A percentile compares a stretch with the other conserved stretches of the same genome.
Evolutionary conservation across 2,797 vertebrate genomes (phyloP).

Genomic region (Dicrostonyx torquatus): DNA sequence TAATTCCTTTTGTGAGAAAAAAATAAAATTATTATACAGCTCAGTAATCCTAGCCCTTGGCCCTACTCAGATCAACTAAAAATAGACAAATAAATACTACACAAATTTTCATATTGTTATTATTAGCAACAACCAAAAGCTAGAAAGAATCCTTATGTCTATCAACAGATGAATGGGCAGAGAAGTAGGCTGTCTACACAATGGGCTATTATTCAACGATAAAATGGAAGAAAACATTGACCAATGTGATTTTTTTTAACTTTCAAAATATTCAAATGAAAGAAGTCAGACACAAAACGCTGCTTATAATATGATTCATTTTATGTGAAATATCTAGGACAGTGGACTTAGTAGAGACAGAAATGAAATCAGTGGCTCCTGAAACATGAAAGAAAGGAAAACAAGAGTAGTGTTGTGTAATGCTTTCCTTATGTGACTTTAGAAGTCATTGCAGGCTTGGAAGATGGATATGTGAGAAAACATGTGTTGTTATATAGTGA

Average conservation of each 20-base stretch:
- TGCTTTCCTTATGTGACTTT: neutral
- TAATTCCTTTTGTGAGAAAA: neutral
- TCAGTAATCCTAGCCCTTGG: neutral
- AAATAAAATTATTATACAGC: neutral
- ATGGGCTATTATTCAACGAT: neutral
- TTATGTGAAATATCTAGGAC: neutral
- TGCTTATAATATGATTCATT: neutral
- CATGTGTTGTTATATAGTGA: neutral
- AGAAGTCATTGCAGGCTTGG: neutral
- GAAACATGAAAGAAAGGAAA: neutral
- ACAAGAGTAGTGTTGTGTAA: neutral
- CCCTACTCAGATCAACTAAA: neutral
- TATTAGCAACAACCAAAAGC: neutral
- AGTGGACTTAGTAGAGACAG: neutral
- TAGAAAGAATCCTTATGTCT: neutral
- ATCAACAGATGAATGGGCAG: neutral
- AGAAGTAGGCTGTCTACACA: neutral
- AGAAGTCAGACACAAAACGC: neutral
- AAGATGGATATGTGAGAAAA: neutral
- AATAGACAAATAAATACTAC: neutral
- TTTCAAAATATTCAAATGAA: neutral
- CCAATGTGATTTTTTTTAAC: neutral
- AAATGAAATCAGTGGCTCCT: neutral
- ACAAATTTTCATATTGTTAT: neutral
- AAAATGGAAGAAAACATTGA: neutral